Percentiles rank a stretch among this genome's conserved stretches.
phyloP scores from a whole-genome alignment of 1,140 invertebrate genomes.

The Anastatus disparis region DNA sequence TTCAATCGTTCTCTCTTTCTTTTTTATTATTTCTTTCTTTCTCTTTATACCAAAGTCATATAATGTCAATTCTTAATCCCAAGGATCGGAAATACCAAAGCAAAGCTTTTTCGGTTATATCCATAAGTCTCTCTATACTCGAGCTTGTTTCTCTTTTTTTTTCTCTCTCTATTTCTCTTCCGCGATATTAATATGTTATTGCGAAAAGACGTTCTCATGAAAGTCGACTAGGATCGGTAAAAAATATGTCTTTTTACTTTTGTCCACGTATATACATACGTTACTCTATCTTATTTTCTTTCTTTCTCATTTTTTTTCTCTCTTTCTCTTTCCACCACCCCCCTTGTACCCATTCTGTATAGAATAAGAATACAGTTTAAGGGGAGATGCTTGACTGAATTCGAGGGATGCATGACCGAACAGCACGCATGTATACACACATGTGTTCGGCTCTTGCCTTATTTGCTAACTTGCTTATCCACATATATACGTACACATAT shows the following conservation, averaged over 20 bases:
- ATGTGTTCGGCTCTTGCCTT: slow-evolving; percentile 41
- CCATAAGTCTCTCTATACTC: slow-evolving; percentile 58
- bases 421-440: too few relatives aligned
- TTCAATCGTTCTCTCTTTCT: too few relatives aligned
- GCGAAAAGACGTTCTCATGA: slow-evolving; percentile 66
- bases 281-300: background rate
- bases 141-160: too few relatives aligned
- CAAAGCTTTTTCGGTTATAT: slow-evolving; percentile 36
- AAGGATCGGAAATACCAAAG: slow-evolving; percentile 44
- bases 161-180: too few relatives aligned
- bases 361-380: background rate
- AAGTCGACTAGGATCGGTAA: slow-evolving; percentile 65
- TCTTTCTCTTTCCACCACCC: background rate
- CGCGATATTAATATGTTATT: slow-evolving; percentile 68
- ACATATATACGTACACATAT: background rate
- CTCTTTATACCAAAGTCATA: too few relatives aligned
- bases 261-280: slow-evolving; percentile 34
- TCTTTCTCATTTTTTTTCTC: background rate
- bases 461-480: slow-evolving; percentile 4
- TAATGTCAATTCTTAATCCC: too few relatives aligned
- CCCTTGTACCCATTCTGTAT: too few relatives aligned
- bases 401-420: slow-evolving; percentile 40
- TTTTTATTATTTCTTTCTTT: too few relatives aligned
- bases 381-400: slow-evolving; percentile 45
- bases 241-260: slow-evolving; percentile 60